These are phyloP conservation scores for Mus spicilegus DNA, from an alignment of 2,113 vertebrate species.

Conservation along the genomic window DNA sequence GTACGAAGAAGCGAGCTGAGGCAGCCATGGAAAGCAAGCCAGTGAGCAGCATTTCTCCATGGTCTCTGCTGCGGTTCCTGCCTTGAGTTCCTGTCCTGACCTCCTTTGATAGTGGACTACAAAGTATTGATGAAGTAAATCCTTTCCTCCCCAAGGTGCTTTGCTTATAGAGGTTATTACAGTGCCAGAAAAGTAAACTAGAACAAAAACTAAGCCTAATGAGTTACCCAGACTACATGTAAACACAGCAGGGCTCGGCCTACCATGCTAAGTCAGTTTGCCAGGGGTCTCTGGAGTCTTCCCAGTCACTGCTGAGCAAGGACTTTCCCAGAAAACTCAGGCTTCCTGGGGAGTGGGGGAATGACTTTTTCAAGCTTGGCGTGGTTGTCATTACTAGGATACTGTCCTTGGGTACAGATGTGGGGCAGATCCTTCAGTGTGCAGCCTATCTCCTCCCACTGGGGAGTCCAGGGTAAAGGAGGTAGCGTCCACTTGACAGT, in stretches of 20 bases:
- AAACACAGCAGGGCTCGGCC: neutral
- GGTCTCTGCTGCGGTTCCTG: neutral
- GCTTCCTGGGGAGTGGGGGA: neutral
- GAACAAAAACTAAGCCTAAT: neutral
- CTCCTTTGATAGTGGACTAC: neutral
- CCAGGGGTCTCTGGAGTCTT: neutral
- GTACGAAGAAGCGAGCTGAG: neutral
- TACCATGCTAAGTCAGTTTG: neutral
- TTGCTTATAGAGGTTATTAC: neutral
- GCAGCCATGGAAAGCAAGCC: neutral
- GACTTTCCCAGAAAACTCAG: constrained; percentile 12
- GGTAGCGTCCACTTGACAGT: neutral
- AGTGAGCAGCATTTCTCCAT: neutral
- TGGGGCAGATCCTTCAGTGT: neutral
- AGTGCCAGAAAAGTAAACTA: neutral
- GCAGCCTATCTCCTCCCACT: neutral
- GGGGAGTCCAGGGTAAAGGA: neutral
- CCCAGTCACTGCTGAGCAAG: neutral
- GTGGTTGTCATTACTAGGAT: neutral
- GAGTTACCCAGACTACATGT: neutral
- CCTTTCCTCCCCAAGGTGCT: neutral
- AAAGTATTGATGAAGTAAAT: neutral
- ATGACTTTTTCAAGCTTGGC: neutral
- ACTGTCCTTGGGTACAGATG: neutral
- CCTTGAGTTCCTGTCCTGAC: neutral